A percentile compares a stretch with the other conserved stretches of the same genome.
Evolutionary conservation across 2,113 vertebrate species (phyloP).

Genomic region (Gasterosteus nipponicus): DNA sequence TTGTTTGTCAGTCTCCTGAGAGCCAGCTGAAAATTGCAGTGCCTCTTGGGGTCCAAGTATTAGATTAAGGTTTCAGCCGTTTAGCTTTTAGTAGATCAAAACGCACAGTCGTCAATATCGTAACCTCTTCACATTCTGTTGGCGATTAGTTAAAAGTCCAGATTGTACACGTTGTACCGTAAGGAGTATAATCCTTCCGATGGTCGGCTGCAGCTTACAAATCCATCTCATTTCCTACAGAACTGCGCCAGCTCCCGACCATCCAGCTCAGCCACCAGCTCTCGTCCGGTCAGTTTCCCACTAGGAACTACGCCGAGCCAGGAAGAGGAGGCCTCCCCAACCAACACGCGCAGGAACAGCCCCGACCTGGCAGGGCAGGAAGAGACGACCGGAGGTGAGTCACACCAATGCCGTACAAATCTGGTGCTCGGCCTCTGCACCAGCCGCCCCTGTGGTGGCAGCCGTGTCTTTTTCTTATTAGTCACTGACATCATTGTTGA

Average conservation of each 20-base stretch:
- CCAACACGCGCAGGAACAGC: slow-evolving; percentile 18
- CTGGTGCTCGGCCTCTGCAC: background rate
- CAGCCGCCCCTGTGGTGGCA: no score
- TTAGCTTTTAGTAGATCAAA: background rate
- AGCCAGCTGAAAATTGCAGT: no score
- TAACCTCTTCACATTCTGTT: background rate
- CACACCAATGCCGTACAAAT: background rate
- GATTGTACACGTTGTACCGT: background rate
- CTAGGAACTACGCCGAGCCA: slow-evolving; percentile 55
- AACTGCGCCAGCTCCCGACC: slow-evolving; percentile 80
- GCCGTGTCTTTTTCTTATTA: background rate
- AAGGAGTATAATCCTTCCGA: background rate
- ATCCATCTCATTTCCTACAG: slow-evolving; percentile 51
- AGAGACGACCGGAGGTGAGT: slow-evolving; percentile 51
- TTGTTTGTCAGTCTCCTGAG: no score
- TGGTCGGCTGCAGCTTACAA: background rate
- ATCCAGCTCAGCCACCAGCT: slow-evolving; percentile 77
- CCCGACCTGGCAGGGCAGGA: slow-evolving; percentile 31
- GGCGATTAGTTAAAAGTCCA: background rate
- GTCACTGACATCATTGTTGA: background rate
- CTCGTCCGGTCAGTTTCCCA: slow-evolving; percentile 72
- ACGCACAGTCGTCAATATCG: background rate
- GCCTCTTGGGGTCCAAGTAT: no score
- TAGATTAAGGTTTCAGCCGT: background rate
- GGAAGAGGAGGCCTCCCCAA: slow-evolving; percentile 59